Base-by-base conservation (phyloP, 1,140 invertebrate genomes). In the Aphaenogaster ashmeadi region DNA sequence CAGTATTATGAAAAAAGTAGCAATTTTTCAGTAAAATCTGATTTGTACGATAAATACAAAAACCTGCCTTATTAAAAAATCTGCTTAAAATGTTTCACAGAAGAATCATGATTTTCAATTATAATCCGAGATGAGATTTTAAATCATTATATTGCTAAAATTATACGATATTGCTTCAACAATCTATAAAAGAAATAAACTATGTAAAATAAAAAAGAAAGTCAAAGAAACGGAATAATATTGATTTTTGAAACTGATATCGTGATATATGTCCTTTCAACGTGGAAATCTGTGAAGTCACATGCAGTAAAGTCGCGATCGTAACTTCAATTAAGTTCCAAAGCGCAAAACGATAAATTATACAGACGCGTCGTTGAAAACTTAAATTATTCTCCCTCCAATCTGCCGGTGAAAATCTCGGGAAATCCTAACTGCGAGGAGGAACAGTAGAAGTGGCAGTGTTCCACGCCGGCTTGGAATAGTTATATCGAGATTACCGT, bases 261-360 rank as follows among this genome's bases (percentile, higher is more conserved):
- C n/a, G 18, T 60, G 38, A 58, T 74, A 33, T 18, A 47, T 15
- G 9, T 15, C 3, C 3, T 75, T 50, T 62, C 13, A 1, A 60
- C 18, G 15, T 0, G 27, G 6, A 56, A 11, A 62, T 18, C 7
- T 8, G 33, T 2, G 27, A 2, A 56, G 13, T 15, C 41, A 80
- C 36, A 54, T 67, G 52, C 38, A 41, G 44, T 36, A 36, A 52
- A 74, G 11, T 71, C 21, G 50, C 0, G 47, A 44, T 33, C 52
- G 15, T 71, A 71, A 81, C 9, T 84, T 74, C 33, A 84, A 38
- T 84, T 84, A 75, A 84, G 80, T 75, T 84, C 13, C 38, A 74
- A 62, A 58, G 18, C 11, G 13, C 41, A 74, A 47, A 60, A 60
- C n/a, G 69, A 74, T 50, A 47, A 83, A 83, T 58, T 15, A 44